Evolutionary conservation across 1,140 invertebrate genomes (phyloP).

Genomic region (Aricia agestis): DNA sequence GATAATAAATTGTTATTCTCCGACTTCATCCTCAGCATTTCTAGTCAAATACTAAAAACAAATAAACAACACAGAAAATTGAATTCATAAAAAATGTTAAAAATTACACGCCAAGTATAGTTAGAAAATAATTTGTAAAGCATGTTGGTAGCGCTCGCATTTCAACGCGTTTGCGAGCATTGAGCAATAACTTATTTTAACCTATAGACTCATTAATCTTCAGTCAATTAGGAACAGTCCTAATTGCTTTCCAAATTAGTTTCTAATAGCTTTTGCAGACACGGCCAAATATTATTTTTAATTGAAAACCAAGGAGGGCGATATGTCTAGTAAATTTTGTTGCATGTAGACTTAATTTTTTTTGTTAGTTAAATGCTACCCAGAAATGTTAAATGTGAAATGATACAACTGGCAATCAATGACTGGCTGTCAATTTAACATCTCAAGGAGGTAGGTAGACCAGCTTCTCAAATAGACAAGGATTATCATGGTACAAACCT

Average conservation of each 20-base stretch:
- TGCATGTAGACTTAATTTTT: too few species aligned
- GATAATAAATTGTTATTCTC: too few species aligned
- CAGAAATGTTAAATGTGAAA: too few species aligned
- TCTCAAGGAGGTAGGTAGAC: too few species aligned
- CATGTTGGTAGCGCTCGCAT: neutral
- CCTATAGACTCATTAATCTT: neutral
- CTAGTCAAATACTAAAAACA: neutral
- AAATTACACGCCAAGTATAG: neutral
- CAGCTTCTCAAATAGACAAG: too few species aligned
- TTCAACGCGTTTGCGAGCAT: neutral
- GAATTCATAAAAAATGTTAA: neutral
- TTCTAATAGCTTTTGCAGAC: neutral
- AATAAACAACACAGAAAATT: neutral
- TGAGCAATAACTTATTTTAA: neutral
- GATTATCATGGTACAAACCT: too few species aligned
- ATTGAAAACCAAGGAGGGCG: too few species aligned
- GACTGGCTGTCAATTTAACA: too few species aligned
- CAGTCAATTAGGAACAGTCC: neutral
- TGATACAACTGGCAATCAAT: too few species aligned
- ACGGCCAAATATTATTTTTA: neutral
- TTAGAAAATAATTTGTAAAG: neutral
- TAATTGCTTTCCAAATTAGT: neutral
- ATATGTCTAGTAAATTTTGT: too few species aligned
- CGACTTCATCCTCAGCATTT: too few species aligned
- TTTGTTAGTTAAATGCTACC: too few species aligned